Conservation (phyloP, 1,140 invertebrate genomes). For the Chlorops oryzae region DNA sequence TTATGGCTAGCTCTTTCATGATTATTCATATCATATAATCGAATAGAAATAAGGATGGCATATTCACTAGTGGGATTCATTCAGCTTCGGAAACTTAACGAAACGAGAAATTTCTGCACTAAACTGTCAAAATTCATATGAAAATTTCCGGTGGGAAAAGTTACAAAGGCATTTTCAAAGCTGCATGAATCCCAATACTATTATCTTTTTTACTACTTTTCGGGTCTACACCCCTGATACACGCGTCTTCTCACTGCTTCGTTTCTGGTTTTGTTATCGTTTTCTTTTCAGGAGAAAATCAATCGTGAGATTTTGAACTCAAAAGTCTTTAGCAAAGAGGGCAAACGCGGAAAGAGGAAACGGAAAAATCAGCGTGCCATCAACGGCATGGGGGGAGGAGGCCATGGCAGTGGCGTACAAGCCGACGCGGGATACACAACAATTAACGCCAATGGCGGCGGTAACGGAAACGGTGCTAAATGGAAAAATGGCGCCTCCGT, state of each 20-base stretch:
- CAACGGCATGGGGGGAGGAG: slow-evolving; percentile 27
- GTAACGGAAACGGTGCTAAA: slow-evolving; percentile 22
- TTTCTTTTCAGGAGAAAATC: slow-evolving; percentile 38
- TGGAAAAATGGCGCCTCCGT: slow-evolving; percentile 37
- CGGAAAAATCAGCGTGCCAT: slow-evolving; percentile 43
- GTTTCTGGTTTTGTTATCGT: slow-evolving; percentile 5
- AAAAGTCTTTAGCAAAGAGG: slow-evolving; percentile 33
- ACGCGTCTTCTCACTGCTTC: slow-evolving; percentile 6
- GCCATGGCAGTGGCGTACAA: slow-evolving; percentile 11
- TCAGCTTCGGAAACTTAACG: too few species aligned
- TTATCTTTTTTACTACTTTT: too few species aligned
- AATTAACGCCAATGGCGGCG: slow-evolving; percentile 12
- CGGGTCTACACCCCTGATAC: too few species aligned
- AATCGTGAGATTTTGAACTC: slow-evolving; percentile 45
- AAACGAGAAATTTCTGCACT: too few species aligned
- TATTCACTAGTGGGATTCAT: too few species aligned
- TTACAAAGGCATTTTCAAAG: too few species aligned
- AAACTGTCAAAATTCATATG: too few species aligned
- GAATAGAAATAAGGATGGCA: too few species aligned
- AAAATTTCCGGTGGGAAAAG: too few species aligned
- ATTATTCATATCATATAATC: too few species aligned
- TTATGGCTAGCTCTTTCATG: too few species aligned
- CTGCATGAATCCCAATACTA: too few species aligned
- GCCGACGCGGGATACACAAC: slow-evolving; percentile 3
- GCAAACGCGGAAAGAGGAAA: slow-evolving; percentile 28